Conservation (phyloP, 37 sponge, comb jelly and placozoan genomes). For the Halisarca cf. caerulea region DNA sequence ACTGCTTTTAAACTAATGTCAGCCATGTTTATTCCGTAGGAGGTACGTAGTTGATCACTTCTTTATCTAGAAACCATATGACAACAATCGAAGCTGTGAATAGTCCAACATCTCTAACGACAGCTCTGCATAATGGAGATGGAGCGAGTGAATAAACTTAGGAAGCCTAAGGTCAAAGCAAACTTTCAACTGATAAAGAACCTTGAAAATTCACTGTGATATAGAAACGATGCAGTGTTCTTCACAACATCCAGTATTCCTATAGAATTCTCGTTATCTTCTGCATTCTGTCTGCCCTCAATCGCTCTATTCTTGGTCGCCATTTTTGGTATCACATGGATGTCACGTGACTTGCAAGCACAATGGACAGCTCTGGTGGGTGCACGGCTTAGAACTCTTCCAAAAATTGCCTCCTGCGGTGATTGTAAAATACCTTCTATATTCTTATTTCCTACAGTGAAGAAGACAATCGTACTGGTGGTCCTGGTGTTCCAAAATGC, state of each 20-base stretch:
- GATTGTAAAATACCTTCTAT: background rate
- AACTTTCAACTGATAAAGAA: background rate
- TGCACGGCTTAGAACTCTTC: no score
- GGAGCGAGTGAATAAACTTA: background rate
- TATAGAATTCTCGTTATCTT: background rate
- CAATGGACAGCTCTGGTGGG: background rate
- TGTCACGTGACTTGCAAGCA: background rate
- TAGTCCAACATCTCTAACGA: constrained; percentile 1
- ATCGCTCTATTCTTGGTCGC: background rate
- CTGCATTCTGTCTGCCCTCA: background rate
- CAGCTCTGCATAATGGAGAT: background rate
- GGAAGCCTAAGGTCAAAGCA: no score
- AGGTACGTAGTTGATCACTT: constrained; percentile 13
- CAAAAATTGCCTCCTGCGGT: no score
- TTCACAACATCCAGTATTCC: background rate
- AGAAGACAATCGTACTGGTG: constrained; percentile 71
- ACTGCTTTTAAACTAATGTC: no score
- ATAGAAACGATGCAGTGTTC: background rate
- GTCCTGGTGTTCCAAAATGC: constrained; percentile 92
- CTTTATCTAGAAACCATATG: constrained; percentile 9
- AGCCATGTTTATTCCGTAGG: background rate
- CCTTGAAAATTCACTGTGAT: constrained; percentile 12
- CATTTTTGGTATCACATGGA: background rate
- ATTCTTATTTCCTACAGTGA: background rate
- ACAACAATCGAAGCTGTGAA: constrained; percentile 9